These are phyloP conservation scores for Schizotus pectinicornis DNA, from an alignment of 2,888 invertebrate species.

Conservation along the genomic window DNA sequence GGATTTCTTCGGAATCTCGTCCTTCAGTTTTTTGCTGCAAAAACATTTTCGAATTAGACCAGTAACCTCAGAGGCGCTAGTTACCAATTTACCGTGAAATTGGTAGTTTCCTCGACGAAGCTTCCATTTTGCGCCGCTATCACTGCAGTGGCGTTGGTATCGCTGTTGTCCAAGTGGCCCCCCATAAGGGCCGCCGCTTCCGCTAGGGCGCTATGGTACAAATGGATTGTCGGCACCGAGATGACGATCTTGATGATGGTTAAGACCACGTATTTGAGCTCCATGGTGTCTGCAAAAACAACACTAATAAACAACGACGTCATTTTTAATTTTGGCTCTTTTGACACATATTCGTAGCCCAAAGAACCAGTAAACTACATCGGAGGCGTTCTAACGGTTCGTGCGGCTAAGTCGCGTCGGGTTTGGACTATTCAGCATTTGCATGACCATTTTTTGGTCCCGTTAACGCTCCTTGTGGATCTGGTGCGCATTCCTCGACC, in stretches of 20 bases:
- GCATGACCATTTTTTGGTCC: slow-evolving; percentile 15
- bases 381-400: slow-evolving; percentile 25
- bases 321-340: not conserved
- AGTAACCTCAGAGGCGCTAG: not conserved
- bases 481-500: slow-evolving; percentile 18
- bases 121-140: slow-evolving; percentile 6
- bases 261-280: slow-evolving; percentile 51
- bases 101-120: not conserved
- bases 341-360: slow-evolving; percentile 11
- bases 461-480: slow-evolving; percentile 14
- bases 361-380: slow-evolving; percentile 30
- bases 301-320: slow-evolving; percentile 1
- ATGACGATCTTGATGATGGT: slow-evolving; percentile 55
- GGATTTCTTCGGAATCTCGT: slow-evolving; percentile 50
- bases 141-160: slow-evolving; percentile 33
- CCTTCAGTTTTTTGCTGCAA: not conserved
- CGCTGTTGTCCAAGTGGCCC: slow-evolving; percentile 45
- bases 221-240: slow-evolving; percentile 48
- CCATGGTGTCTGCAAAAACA: slow-evolving; percentile 46
- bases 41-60: not conserved
- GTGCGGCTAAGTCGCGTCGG: slow-evolving; percentile 21
- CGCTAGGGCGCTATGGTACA: slow-evolving; percentile 28
- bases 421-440: slow-evolving; percentile 19
- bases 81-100: slow-evolving; percentile 18
- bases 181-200: slow-evolving; percentile 50